phyloP scores from a whole-genome alignment of 1,140 invertebrate species.

The Aphelinus atriplicis region DNA sequence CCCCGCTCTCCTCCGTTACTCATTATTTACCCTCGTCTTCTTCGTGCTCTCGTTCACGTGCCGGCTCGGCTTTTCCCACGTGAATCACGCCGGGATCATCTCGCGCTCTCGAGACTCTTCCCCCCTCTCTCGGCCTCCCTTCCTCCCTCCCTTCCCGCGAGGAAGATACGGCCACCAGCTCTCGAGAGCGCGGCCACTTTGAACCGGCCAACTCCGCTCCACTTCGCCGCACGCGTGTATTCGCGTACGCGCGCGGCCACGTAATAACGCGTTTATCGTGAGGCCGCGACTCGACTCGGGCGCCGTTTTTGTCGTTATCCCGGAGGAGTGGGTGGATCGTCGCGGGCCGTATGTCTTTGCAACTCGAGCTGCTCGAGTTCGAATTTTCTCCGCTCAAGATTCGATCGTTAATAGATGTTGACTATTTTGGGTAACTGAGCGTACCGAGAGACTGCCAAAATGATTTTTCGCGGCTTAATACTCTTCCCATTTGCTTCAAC shows the following conservation, averaged over 20 bases:
- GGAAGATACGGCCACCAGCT: slow-evolving; percentile 22
- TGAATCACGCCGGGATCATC: slow-evolving; percentile 57
- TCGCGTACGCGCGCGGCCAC: slow-evolving; percentile 14
- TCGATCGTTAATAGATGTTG: too few relatives aligned
- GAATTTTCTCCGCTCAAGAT: too few relatives aligned
- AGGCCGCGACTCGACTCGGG: slow-evolving; percentile 1
- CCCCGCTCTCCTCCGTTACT: slow-evolving; percentile 2
- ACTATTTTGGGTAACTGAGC: too few relatives aligned
- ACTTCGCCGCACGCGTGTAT: background rate
- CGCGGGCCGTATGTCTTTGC: background rate
- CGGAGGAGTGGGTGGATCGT: background rate
- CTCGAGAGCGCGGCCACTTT: background rate
- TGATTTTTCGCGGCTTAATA: too few relatives aligned
- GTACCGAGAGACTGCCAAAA: too few relatives aligned
- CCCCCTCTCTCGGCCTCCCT: background rate
- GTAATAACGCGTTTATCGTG: slow-evolving; percentile 39
- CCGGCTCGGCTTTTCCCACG: slow-evolving; percentile 52
- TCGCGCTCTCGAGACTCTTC: slow-evolving; percentile 47
- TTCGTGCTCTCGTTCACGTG: slow-evolving; percentile 54
- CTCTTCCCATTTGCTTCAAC: too few relatives aligned
- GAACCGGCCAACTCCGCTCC: slow-evolving; percentile 5
- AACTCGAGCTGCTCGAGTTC: background rate
- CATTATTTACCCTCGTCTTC: slow-evolving; percentile 34
- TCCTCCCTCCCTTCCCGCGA: background rate
- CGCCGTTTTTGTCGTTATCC: background rate